Base-by-base conservation (phyloP, 2,888 invertebrate species). In the Rhaphigaster nebulosa region DNA sequence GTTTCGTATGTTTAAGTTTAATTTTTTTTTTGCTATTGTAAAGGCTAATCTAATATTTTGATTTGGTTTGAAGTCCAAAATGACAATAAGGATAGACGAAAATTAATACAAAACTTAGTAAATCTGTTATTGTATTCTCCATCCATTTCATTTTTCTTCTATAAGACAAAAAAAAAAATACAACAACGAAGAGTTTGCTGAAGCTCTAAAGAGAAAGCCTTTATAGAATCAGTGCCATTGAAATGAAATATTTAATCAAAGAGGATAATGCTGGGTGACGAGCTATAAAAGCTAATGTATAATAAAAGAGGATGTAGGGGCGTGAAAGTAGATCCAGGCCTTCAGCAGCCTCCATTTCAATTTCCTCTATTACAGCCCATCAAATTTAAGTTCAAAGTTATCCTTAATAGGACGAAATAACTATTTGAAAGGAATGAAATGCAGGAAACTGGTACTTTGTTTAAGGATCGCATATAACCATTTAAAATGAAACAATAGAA, bases 221-320 rank as follows among this genome's bases (percentile, higher is more conserved):
- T 50, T 41, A n/a, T n/a, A n/a, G 41, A 84, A 84, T 84, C 84
- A 87, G 34, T 54, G 34, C 34, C n/a, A 5, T 38, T 34, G 87
- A 54, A 56, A 54, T 87, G 34, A 87, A 87, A 88, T 60, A 60
- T 88, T 88, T 60, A 88, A 56, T 88, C 26, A 60, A 41, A n/a
- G 6, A n/a, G 60, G 65, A 60, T 34, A 60, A 84, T 50, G 84
- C 84, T 8, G 65, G 65, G 60, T 88, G 54, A 88, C 56, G 60
- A 88, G 54, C 88, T 45, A 88, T 88, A 88, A 88, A 88, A 60
- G 38, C 88, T 60, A 88, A 88, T 88, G 88, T 88, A 88, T 88
- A 88, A 88, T 88, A 88, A 88, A 88, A 60, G 41, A 88, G 88
- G 88, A 88, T 60, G 65, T 88, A 41, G 65, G 88, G 88, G 54